Base-by-base conservation (phyloP, 2,888 invertebrate genomes). In the Acleris holmiana region DNA sequence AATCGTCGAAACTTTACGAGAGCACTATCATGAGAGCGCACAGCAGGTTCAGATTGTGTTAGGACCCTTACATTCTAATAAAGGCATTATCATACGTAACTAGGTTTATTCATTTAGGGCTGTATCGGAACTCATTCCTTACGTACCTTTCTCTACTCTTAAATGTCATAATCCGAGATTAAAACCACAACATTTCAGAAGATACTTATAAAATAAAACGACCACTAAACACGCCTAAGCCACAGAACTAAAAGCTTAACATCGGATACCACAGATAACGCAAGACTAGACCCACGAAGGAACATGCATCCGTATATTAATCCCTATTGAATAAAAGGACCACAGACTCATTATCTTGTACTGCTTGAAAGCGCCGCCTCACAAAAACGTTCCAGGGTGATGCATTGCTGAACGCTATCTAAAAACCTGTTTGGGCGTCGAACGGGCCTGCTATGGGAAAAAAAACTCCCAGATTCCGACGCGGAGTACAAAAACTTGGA, bases 321-420 rank as follows among this genome's bases (percentile, higher is more conserved):
- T 81, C 75, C 80, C 83, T 82, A 85, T 89, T 84, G 84, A 85
- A 81, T 79, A 77, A 80, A n/a, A 80, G 76, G 79, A 78, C 76
- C 81, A 83, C 85, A 86, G 84, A 80, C 84, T 88, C 89, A 90
- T 90, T 86, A 89, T 86, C 76, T 79, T 80, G 79, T 79, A 79
- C 83, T 84, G 79, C 88, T 89, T 88, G 85, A 85, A 84, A 82
- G 80, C 83, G 85, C 89, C 89, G 91, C 85, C 86, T 79, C 80
- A 89, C 84, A 91, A 91, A 91, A 91, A 90, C 86, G 78, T 74
- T 84, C 77, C 84, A 80, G 79, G 83, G 86, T 91, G 92, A 92
- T 92, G 90, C 91, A 91, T 91, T 91, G 87, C 90, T 80, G 87
- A 85, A 86, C 89, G 89, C 90, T 91, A 91, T 91, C 91, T 90